phyloP scores from a whole-genome alignment of 92 coral and sea anemone species.

The Plumapathes pennacea region DNA sequence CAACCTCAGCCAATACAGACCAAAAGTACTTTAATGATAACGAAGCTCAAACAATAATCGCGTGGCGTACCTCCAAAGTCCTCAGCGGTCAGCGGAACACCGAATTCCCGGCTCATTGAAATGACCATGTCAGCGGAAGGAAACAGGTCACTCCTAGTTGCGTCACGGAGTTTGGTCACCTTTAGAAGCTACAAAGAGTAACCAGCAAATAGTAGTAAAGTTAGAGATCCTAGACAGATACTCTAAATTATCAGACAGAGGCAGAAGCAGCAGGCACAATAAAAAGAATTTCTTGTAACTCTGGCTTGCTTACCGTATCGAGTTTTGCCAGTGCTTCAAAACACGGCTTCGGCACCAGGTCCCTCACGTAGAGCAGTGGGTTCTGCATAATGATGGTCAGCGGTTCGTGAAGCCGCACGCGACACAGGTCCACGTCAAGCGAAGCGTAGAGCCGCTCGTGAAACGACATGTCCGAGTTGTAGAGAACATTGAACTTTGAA shows the following conservation, averaged over 20 bases:
- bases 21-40: too few relatives aligned
- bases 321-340: conserved; percentile 85
- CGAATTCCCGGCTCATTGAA: conserved; percentile 96
- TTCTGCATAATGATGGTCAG: conserved; percentile 79
- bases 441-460: conserved; percentile 72
- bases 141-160: conserved; percentile 72
- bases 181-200: conserved; percentile 51
- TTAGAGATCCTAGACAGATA: too few relatives aligned
- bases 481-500: conserved; percentile 75
- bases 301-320: conserved; percentile 70
- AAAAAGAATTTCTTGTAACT: too few relatives aligned
- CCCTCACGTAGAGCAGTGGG: conserved; percentile 92
- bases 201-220: too few relatives aligned
- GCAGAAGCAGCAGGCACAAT: background rate
- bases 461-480: conserved; percentile 87
- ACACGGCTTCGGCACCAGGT: conserved; percentile 90
- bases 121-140: conserved; percentile 93
- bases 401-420: conserved; percentile 94
- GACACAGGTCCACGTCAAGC: conserved; percentile 95
- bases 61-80: conserved; percentile 89
- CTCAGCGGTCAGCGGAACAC: conserved; percentile 97
- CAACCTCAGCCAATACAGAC: background rate
- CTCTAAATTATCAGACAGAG: background rate
- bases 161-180: conserved; percentile 78
- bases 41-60: too few relatives aligned